A percentile compares a stretch with the other conserved stretches of the same genome.
These are phyloP conservation scores for Drosophila chauvacae DNA, from an alignment of 1,140 invertebrate genomes.

Conservation along the genomic window DNA sequence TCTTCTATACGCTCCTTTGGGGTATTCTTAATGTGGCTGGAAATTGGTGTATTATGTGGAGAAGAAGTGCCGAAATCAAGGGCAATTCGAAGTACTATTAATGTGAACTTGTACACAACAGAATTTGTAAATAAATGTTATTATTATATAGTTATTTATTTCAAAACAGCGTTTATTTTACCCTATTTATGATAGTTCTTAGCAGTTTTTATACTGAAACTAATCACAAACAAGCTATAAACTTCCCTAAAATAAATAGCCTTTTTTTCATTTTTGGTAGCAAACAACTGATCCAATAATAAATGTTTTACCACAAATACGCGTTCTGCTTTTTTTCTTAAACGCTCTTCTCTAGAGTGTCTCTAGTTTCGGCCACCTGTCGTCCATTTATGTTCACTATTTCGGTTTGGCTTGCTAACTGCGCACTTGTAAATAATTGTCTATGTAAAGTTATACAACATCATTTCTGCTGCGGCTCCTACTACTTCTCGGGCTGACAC, in stretches of 20 bases:
- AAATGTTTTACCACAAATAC: background rate
- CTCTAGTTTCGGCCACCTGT: conserved; percentile 9
- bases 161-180: background rate
- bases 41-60: conserved; percentile 34
- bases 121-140: background rate
- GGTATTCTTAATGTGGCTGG: conserved; percentile 36
- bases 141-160: too few species aligned
- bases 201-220: background rate
- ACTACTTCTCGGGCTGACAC: conserved; percentile 2
- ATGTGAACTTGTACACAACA: background rate
- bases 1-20: conserved; percentile 24
- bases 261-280: background rate
- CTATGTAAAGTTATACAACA: conserved; percentile 78
- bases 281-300: background rate
- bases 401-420: conserved; percentile 39
- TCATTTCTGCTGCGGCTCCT: conserved; percentile 15
- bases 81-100: conserved; percentile 12
- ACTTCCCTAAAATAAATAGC: background rate
- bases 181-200: background rate
- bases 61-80: conserved; percentile 7
- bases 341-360: conserved; percentile 3
- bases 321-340: background rate
- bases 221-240: background rate
- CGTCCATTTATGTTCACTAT: background rate
- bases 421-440: conserved; percentile 80